These are phyloP conservation scores for Drosophila novamexicana DNA, from an alignment of 1,140 invertebrate species.

Conservation along the genomic window DNA sequence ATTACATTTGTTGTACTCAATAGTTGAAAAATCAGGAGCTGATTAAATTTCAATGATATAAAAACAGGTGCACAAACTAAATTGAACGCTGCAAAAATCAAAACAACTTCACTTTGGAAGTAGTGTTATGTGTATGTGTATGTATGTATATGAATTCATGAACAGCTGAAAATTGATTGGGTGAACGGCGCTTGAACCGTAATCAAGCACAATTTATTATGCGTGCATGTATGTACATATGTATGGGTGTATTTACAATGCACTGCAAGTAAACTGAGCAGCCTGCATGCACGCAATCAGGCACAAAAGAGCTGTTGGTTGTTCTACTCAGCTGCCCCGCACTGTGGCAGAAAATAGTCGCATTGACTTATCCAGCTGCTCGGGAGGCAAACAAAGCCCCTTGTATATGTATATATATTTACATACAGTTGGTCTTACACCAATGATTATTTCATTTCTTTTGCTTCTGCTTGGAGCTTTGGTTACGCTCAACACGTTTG, in stretches of 20 bases:
- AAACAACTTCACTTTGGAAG: neutral
- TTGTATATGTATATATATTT: neutral
- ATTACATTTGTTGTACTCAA: slow-evolving; percentile 10
- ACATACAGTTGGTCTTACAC: slow-evolving; percentile 6
- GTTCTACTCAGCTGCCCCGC: slow-evolving; percentile 37
- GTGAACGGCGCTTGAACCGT: slow-evolving; percentile 1
- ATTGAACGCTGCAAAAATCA: neutral
- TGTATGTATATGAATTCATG: neutral
- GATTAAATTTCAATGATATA: slow-evolving; percentile 26
- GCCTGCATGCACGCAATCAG: neutral
- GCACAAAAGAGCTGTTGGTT: neutral
- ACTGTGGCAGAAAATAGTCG: slow-evolving; percentile 13
- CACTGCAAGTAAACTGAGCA: slow-evolving; percentile 2
- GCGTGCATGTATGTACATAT: slow-evolving; percentile 2
- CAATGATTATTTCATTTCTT: slow-evolving; percentile 51
- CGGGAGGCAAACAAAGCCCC: slow-evolving; percentile 9
- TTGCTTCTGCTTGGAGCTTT: slow-evolving; percentile 8
- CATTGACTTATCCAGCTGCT: slow-evolving; percentile 37
- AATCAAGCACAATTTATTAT: slow-evolving; percentile 15
- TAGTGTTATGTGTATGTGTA: neutral
- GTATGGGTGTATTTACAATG: neutral
- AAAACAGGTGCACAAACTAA: slow-evolving; percentile 20
- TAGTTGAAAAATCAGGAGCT: slow-evolving; percentile 11
- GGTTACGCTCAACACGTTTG: slow-evolving; percentile 45
- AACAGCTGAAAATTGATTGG: slow-evolving; percentile 8